Evolutionary conservation across 2,888 invertebrate species (phyloP).

Genomic region (Heliconius erato): DNA sequence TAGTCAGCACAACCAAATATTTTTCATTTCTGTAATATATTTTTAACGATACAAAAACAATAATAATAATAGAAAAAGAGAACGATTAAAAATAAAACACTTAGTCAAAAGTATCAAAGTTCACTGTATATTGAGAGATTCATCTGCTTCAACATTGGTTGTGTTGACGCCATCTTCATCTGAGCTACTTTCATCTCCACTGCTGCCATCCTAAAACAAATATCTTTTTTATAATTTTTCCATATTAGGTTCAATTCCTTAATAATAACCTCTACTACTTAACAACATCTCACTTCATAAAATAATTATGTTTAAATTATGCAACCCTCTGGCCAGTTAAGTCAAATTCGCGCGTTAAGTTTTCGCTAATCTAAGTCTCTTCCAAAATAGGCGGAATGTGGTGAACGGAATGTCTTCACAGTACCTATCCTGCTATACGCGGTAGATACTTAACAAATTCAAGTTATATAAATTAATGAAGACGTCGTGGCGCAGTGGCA

Average conservation of each 20-base stretch:
- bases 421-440: no score
- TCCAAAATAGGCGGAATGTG: neutral
- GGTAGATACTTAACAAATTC: no score
- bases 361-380: neutral
- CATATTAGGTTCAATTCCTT: neutral
- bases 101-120: neutral
- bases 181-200: conserved; percentile 65
- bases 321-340: neutral
- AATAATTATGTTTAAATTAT: neutral
- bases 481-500: no score
- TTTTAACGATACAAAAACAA: neutral
- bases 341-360: neutral
- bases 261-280: neutral
- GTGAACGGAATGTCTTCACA: no score
- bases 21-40: neutral
- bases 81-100: conserved; percentile 1
- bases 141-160: conserved; percentile 51
- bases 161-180: conserved; percentile 60
- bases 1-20: neutral
- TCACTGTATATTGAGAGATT: conserved; percentile 37
- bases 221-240: neutral
- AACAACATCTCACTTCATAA: neutral
- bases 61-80: neutral
- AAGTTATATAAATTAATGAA: no score
- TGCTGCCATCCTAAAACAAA: conserved; percentile 60